phyloP scores from a whole-genome alignment of 2,888 invertebrate species.

The Plebejus argus region DNA sequence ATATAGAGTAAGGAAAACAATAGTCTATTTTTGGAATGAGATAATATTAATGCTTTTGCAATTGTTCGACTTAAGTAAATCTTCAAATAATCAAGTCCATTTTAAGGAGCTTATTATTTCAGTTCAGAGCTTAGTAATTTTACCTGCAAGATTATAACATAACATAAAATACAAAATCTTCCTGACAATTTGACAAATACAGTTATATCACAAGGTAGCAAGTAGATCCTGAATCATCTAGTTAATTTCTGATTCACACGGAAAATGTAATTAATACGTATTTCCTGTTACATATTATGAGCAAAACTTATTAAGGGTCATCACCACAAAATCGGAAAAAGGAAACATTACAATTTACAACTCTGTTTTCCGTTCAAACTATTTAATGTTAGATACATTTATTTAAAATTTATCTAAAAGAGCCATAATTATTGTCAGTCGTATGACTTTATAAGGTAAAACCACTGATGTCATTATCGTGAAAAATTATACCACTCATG shows the following conservation, averaged over 20 bases:
- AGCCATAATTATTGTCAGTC: neutral
- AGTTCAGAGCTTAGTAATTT: neutral
- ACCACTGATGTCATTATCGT: constrained; percentile 56
- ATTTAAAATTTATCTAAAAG: neutral
- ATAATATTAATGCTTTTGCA: neutral
- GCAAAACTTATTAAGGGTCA: neutral
- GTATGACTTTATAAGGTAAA: constrained; percentile 49
- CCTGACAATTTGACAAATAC: neutral
- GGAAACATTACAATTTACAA: neutral
- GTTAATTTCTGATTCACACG: neutral
- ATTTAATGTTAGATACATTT: neutral
- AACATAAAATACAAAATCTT: no score
- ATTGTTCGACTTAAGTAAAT: neutral
- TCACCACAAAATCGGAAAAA: neutral
- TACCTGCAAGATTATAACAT: neutral
- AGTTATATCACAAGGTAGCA: neutral
- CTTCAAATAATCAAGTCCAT: neutral
- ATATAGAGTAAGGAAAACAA: neutral
- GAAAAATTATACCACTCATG: constrained; percentile 58
- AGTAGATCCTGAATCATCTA: neutral
- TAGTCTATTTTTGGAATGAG: neutral
- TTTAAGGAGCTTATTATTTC: neutral
- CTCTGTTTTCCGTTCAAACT: neutral
- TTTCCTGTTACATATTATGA: neutral
- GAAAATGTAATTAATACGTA: neutral